phyloP scores from a whole-genome alignment of 1,140 invertebrate species.

The Drosophila lini region DNA sequence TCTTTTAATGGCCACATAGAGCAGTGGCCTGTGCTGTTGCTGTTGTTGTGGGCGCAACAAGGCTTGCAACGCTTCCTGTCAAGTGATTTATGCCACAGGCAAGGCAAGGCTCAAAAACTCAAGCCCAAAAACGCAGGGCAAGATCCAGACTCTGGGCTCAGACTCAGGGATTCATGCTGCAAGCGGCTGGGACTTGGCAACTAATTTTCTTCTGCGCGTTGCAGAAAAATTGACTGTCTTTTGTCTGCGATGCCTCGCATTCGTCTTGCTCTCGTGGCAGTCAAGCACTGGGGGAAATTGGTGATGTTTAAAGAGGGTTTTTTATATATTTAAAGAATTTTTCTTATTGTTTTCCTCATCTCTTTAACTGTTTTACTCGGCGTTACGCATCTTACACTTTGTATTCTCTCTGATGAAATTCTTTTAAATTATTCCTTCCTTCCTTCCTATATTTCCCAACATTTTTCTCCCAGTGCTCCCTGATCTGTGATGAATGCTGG shows the following conservation, averaged over 20 bases:
- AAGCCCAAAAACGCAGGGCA: conserved; percentile 14
- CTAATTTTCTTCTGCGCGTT: conserved; percentile 81
- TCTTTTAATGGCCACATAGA: conserved; percentile 81
- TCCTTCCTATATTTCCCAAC: fast-evolving
- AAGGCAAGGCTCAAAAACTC: conserved; percentile 48
- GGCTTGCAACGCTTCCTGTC: conserved; percentile 81
- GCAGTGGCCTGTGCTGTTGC: conserved; percentile 34
- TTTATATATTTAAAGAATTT: background rate
- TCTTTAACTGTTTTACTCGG: too few relatives aligned
- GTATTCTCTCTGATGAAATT: too few relatives aligned
- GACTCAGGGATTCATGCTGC: conserved; percentile 13
- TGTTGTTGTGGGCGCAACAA: conserved; percentile 79
- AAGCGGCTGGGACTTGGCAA: conserved; percentile 39
- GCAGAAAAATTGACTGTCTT: conserved; percentile 80
- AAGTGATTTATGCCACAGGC: conserved; percentile 81
- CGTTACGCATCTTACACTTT: background rate
- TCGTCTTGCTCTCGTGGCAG: conserved; percentile 48
- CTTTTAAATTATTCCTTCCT: too few relatives aligned
- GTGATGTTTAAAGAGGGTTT: background rate
- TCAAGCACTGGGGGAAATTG: conserved; percentile 5
- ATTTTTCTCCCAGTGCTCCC: conserved; percentile 11
- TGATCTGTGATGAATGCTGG: conserved; percentile 78
- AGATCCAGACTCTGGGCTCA: conserved; percentile 27
- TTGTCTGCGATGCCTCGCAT: conserved; percentile 57
- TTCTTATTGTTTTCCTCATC: background rate